Conservation (phyloP, 2,888 invertebrate species). For the Eudemis profundana region DNA sequence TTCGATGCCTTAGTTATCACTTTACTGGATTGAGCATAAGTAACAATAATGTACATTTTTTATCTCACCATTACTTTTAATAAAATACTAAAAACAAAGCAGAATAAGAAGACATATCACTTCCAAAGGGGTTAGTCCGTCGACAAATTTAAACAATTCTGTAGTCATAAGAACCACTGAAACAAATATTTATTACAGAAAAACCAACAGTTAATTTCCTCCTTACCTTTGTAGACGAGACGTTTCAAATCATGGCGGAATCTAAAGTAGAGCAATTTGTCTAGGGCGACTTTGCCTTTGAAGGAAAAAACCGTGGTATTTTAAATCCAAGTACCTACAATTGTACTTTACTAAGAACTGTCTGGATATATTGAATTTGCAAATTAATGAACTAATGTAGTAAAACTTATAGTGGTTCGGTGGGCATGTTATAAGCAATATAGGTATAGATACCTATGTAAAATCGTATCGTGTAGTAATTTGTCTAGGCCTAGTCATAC, state of each 20-base stretch:
- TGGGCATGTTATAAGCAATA: too few relatives aligned
- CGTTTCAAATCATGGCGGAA: slow-evolving; percentile 51
- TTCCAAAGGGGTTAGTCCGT: slow-evolving; percentile 9
- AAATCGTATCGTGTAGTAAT: too few relatives aligned
- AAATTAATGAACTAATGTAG: too few relatives aligned
- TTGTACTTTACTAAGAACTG: neutral
- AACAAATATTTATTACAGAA: slow-evolving; percentile 63
- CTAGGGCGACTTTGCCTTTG: slow-evolving; percentile 17
- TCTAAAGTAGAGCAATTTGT: slow-evolving; percentile 48
- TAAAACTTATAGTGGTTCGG: too few relatives aligned
- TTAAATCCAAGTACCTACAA: neutral
- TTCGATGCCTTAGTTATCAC: too few relatives aligned
- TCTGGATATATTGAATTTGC: too few relatives aligned
- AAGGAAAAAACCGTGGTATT: neutral
- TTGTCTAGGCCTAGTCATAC: too few relatives aligned
- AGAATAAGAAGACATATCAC: slow-evolving; percentile 3
- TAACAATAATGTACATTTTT: neutral
- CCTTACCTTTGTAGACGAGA: slow-evolving; percentile 54
- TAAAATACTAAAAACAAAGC: neutral
- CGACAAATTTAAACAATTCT: slow-evolving; percentile 24
- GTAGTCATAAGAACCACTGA: slow-evolving; percentile 55
- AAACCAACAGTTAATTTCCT: slow-evolving; percentile 59
- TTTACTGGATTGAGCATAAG: too few relatives aligned
- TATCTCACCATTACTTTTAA: neutral
- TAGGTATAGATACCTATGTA: too few relatives aligned